Evolutionary conservation across 2,797 vertebrate species (phyloP).

Genomic region (Apogon talboti): DNA sequence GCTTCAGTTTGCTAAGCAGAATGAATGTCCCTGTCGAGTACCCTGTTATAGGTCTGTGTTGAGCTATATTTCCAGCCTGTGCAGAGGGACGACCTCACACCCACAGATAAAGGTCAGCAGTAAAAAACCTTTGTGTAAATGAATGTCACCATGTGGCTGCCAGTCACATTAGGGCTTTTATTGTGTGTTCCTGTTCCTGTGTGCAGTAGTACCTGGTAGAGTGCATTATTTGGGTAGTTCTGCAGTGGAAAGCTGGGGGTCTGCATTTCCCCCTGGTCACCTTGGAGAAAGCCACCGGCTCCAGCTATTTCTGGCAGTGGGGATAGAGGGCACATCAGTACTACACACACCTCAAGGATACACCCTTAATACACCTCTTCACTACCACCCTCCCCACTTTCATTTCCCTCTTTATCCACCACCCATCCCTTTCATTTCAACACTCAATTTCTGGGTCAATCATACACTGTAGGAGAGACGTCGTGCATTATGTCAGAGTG

Average conservation of each 20-base stretch:
- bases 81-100: neutral
- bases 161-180: neutral
- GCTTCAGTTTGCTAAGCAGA: neutral
- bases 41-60: neutral
- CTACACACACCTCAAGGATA: constrained; percentile 62
- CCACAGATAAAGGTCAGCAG: constrained; percentile 13
- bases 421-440: constrained; percentile 1
- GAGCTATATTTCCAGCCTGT: neutral
- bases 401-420: constrained; percentile 1
- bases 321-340: constrained; percentile 65
- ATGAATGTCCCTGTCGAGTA: neutral
- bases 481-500: constrained; percentile 23
- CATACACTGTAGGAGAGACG: constrained; percentile 24
- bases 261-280: constrained; percentile 80
- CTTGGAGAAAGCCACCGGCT: constrained; percentile 83
- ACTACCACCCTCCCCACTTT: neutral
- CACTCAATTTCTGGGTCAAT: constrained; percentile 69
- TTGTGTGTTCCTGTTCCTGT: constrained; percentile 17
- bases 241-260: constrained; percentile 78
- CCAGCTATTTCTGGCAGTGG: constrained; percentile 82
- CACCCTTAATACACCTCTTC: constrained; percentile 8
- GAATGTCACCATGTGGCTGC: constrained; percentile 3
- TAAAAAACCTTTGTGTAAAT: neutral
- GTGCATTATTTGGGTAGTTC: constrained; percentile 73
- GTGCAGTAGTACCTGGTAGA: constrained; percentile 81